These are phyloP conservation scores for Acomys russatus DNA, from an alignment of 2,797 vertebrate species.

Conservation along the genomic window DNA sequence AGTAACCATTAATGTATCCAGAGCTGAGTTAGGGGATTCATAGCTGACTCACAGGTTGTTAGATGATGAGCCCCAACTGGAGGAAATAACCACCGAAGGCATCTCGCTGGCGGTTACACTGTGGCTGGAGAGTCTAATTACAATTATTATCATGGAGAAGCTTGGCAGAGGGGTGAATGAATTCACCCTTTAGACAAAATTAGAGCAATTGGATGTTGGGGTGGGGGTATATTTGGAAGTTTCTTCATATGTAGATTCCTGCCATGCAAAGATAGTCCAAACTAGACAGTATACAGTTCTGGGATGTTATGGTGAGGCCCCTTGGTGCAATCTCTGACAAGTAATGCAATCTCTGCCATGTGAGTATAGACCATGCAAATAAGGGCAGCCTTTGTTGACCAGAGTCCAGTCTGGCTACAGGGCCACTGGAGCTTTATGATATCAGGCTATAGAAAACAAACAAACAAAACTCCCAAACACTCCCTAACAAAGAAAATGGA, in stretches of 20 bases:
- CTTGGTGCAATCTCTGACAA: neutral
- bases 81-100: neutral
- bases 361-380: neutral
- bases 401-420: neutral
- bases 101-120: neutral
- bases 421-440: neutral
- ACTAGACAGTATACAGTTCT: neutral
- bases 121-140: neutral
- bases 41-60: neutral
- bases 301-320: neutral
- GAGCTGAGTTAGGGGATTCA: neutral
- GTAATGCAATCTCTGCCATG: no score
- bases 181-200: neutral
- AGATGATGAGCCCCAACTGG: neutral
- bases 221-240: neutral
- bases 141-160: neutral
- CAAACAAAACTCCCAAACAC: slow-evolving; percentile 10
- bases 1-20: neutral
- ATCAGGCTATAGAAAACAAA: neutral
- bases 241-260: neutral
- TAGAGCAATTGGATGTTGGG: neutral
- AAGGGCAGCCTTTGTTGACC: neutral
- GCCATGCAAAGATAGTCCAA: neutral
- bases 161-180: neutral
- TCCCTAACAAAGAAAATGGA: slow-evolving; percentile 12